Base-by-base conservation (phyloP, 2,113 vertebrate genomes). In the Ageneiosus marmoratus region DNA sequence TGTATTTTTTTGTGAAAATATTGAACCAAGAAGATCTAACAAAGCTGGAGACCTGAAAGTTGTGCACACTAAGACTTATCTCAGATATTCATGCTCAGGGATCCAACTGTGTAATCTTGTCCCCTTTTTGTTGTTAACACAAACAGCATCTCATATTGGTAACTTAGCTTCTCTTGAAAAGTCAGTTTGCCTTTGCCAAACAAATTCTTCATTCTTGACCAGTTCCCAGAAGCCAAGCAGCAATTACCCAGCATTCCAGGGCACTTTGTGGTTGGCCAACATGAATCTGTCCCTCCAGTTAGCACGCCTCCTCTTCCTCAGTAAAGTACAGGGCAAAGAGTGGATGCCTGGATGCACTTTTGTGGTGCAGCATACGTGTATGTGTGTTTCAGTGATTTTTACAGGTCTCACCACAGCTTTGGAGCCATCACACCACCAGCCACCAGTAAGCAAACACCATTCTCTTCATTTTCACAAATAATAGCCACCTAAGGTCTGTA, bases 211-310 rank as follows among this genome's bases (percentile, higher is more conserved):
- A 73, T 77, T 62, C 55, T 82, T 70, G 73, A 86, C 82, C 85
- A 74, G 67, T 85, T 85, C 75, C 82, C 87, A 86, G 81, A 79
- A 58, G 77, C 77, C 63, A 85, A 89, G 90, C 88, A 90, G 83
- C 88, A 92, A 93, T 93, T 93, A 92, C 80, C 53, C 67, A 2
- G 83, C 89, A 93, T 92, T 92, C 92, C 91, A 87, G 88, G 87
- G 91, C 90, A 91, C 83, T 86, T 82, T 93, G 92, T 88, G 92
- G 92, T 89, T 83, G 90, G 89, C 91, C 91, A 87, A 89, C 88
- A 90, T 89, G 85, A 90, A 90, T 91, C 80, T 78, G 87, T 86
- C 87, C 87, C 87, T 89, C 77, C 88, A 91, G 89, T 92, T 92
- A 90, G 88, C 85, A 79, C 84, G 82, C 85, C 70, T 76, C 87